These are phyloP conservation scores for Phaetusa simplex DNA, from an alignment of 2,113 vertebrate species.

Conservation along the genomic window DNA sequence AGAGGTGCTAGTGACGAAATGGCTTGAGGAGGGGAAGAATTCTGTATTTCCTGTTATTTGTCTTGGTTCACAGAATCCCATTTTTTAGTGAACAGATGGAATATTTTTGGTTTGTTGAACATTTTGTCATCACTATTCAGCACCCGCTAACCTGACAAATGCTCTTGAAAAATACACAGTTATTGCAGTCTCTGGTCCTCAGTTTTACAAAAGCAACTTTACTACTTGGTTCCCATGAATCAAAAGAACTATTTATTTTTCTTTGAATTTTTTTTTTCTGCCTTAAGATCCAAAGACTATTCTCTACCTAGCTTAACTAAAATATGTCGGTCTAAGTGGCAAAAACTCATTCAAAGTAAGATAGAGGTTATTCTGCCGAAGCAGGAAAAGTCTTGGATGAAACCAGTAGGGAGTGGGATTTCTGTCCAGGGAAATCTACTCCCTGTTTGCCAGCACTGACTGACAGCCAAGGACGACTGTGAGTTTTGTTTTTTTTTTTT, in stretches of 20 bases:
- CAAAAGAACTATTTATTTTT: background rate
- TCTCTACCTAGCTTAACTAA: background rate
- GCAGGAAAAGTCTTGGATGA: background rate
- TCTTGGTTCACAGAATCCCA: constrained; percentile 18
- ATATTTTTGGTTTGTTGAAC: constrained; percentile 63
- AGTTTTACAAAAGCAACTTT: background rate
- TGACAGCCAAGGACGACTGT: background rate
- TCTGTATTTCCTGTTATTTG: constrained; percentile 29
- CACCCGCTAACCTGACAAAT: constrained; percentile 63
- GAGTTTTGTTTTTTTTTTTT: background rate
- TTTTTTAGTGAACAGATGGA: constrained; percentile 55
- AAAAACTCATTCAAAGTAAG: background rate
- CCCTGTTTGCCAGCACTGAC: background rate
- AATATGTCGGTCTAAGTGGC: background rate
- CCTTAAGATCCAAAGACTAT: background rate
- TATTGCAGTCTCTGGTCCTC: background rate
- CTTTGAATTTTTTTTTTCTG: background rate
- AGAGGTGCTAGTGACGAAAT: background rate
- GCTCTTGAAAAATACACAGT: constrained; percentile 42
- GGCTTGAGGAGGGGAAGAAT: background rate
- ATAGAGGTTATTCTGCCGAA: background rate
- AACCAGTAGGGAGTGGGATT: background rate
- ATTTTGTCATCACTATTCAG: constrained; percentile 57
- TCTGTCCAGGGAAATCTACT: background rate
- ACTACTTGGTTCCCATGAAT: background rate